Evolutionary conservation across 2,113 vertebrate genomes (phyloP), one percentile per base, ranked within the genome.

Genomic region (Nesoenas mayeri): DNA sequence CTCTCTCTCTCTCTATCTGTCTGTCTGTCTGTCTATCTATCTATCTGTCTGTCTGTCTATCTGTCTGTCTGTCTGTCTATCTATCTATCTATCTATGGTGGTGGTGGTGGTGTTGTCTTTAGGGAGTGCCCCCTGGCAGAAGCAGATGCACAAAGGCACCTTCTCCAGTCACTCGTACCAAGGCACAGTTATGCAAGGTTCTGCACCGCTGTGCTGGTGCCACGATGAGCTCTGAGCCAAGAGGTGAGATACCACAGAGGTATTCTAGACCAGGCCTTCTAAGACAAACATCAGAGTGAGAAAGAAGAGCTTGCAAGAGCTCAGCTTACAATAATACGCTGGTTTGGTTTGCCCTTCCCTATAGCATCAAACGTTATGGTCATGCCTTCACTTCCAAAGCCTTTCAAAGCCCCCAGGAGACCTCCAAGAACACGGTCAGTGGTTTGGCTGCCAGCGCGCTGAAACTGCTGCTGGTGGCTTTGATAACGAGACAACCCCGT

Each of bases 181-280:
- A 11, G 50, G 40, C 57, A 56, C 6, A 0, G 65, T 81, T 86
- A 42, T 36, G 86, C 34, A 79, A 85, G 70, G 78, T 17, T 6
- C 56, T 4, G 5, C 50, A 6, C 8, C 34, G 38, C 57, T 47
- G 54, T 1, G 2, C 56, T 32, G 7, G 69, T 53, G 79, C 47
- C 5, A 0, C 0, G 24, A 70, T 36, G 75, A 87, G 87, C 93
- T 70, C 44, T 3, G 8, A 62, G 87, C 79, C 87, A 95, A 57
- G 62, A 85, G 70, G 40, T 70, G 85, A 91, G 89, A 80, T 58
- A 66, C 58, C 84, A 70, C 31, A 10, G 62, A 66, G 70, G 50
- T 67, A 36, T 58, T 83, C 83, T 88, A 95, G 91, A 92, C 93
- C 72, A 67, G 44, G 77, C 91, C 94, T 72, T 60, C 73, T 22